These are phyloP conservation scores for Aporophyla nigra DNA, from an alignment of 2,888 invertebrate genomes.

Conservation along the genomic window DNA sequence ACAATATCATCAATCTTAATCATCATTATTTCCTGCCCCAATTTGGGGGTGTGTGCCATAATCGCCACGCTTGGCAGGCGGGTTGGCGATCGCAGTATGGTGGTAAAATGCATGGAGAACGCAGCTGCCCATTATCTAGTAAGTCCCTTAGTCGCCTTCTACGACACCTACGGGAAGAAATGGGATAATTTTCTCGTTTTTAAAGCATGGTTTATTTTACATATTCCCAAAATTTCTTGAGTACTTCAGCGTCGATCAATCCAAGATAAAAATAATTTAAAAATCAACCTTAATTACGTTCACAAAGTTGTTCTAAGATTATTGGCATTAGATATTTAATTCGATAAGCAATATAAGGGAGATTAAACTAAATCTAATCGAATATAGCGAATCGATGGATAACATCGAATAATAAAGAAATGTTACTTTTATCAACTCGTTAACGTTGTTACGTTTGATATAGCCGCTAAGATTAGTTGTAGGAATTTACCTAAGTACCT, in stretches of 20 bases:
- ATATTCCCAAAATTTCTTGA: background rate
- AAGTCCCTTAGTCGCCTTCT: too few relatives aligned
- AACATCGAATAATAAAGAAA: background rate
- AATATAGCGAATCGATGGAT: background rate
- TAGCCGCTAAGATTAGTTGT: constrained; percentile 10
- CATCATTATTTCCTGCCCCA: too few relatives aligned
- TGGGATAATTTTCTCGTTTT: too few relatives aligned
- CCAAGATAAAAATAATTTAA: constrained; percentile 9
- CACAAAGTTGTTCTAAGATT: constrained; percentile 10
- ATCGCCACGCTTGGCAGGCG: too few relatives aligned
- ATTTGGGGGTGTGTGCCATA: too few relatives aligned
- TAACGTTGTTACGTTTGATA: constrained; percentile 4
- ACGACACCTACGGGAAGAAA: too few relatives aligned
- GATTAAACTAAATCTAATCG: constrained; percentile 4
- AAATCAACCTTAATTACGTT: background rate
- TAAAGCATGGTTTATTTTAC: background rate
- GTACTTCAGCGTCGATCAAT: background rate
- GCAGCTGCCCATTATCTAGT: too few relatives aligned
- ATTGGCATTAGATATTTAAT: constrained; percentile 15
- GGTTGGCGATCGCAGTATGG: too few relatives aligned
- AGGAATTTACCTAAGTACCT: background rate
- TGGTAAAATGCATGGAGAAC: too few relatives aligned
- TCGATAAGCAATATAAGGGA: constrained; percentile 12
- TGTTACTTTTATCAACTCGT: constrained; percentile 2
- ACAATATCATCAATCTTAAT: too few relatives aligned